Conservation (phyloP, 2,797 vertebrate species). For the Protonibea diacanthus region DNA sequence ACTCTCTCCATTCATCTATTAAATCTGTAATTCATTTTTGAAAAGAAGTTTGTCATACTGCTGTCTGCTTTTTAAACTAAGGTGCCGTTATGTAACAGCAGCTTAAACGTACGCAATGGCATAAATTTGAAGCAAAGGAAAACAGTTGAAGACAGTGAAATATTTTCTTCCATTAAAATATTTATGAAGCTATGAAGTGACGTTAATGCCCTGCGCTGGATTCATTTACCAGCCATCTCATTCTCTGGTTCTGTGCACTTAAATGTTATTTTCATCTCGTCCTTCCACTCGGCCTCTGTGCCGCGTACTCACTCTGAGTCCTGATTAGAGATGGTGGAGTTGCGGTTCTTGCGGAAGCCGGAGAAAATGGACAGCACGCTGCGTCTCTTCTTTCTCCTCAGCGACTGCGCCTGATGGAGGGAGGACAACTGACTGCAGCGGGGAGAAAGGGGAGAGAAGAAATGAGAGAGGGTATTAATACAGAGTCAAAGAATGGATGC, state of each 20-base stretch:
- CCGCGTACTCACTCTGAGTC: slow-evolving; percentile 73
- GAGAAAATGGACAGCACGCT: slow-evolving; percentile 86
- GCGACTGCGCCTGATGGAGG: slow-evolving; percentile 83
- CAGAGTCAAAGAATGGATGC: not conserved
- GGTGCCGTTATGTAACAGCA: slow-evolving; percentile 27
- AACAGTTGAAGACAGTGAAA: slow-evolving; percentile 53
- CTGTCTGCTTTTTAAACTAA: slow-evolving; percentile 25
- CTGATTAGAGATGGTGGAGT: slow-evolving; percentile 83
- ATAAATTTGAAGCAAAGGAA: slow-evolving; percentile 42
- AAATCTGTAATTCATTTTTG: slow-evolving; percentile 16
- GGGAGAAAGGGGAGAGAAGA: slow-evolving; percentile 1
- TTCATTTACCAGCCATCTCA: slow-evolving; percentile 48
- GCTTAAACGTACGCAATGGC: slow-evolving; percentile 9
- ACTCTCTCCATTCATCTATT: slow-evolving; percentile 14
- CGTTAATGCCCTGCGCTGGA: slow-evolving; percentile 47
- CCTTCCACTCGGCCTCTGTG: slow-evolving; percentile 45
- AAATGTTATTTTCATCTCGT: slow-evolving; percentile 32
- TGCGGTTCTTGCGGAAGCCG: slow-evolving; percentile 86
- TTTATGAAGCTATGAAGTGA: slow-evolving; percentile 61
- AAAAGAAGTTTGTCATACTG: slow-evolving; percentile 1
- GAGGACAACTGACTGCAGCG: slow-evolving; percentile 83
- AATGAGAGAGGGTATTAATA: slow-evolving; percentile 12
- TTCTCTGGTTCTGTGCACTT: slow-evolving; percentile 38
- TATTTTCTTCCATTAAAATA: slow-evolving; percentile 64
- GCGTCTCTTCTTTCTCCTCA: slow-evolving; percentile 86